Conservation (phyloP, 2,888 invertebrate genomes). For the Cyaniris semiargus region DNA sequence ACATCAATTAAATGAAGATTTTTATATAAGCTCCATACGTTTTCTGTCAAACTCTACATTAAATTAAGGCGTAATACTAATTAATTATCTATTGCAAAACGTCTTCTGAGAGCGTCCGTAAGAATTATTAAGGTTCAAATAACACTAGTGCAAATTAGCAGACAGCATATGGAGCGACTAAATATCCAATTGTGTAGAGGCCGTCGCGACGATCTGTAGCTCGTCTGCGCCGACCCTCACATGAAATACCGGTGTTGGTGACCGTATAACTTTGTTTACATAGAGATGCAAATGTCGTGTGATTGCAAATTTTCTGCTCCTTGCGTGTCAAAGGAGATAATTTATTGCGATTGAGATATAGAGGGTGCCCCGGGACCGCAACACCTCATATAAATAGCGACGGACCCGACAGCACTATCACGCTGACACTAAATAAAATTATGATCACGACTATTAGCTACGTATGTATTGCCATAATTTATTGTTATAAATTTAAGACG, state of each 20-base stretch:
- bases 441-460: slow-evolving; percentile 65
- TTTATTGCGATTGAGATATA: slow-evolving; percentile 75
- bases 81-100: too few species aligned
- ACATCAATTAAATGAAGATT: too few species aligned
- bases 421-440: slow-evolving; percentile 65
- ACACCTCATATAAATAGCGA: slow-evolving; percentile 65
- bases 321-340: slow-evolving; percentile 72
- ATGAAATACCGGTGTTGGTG: slow-evolving; percentile 72
- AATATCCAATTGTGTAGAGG: not conserved
- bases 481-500: not conserved
- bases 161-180: too few species aligned
- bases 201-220: not conserved
- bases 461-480: slow-evolving; percentile 38
- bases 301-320: slow-evolving; percentile 74
- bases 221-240: slow-evolving; percentile 35
- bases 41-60: too few species aligned
- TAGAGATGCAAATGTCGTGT: slow-evolving; percentile 59
- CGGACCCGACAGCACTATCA: slow-evolving; percentile 57
- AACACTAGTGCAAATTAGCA: too few species aligned
- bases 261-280: slow-evolving; percentile 73
- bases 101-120: too few species aligned
- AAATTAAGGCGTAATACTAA: too few species aligned
- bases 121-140: too few species aligned
- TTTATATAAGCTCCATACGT: too few species aligned
- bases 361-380: slow-evolving; percentile 60